Evolutionary conservation across 2,888 invertebrate species (phyloP), one percentile per base, ranked within the genome.

Genomic region (Drosophila birchii): DNA sequence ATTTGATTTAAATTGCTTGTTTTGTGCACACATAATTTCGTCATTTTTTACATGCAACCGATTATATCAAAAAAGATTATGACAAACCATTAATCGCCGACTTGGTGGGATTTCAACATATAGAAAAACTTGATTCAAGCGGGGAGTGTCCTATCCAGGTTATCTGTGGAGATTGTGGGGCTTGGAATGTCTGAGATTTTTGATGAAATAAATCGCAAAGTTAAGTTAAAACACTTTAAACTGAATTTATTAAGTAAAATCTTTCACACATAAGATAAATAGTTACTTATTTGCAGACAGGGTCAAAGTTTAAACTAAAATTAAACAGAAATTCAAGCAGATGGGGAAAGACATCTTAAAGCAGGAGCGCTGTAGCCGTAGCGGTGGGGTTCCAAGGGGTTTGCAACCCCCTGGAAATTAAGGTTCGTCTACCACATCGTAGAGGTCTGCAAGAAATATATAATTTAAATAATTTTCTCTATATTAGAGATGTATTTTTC

Each of bases 171-270:
- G 32, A 44, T 64, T 38, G 20, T 16, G 16, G 18, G 18, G 5
- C 3, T 44, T 20, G 44, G 67, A 16, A 34, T 53, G 23, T 9
- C 36, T 9, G 14, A 12, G 8, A 20, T 14, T n/a, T 49, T 51
- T 16, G 11, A 20, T 16, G 7, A 43, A 26, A 20, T 29, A 59
- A 18, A 6, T 0, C 5, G 5, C 11, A 29, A 29, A 4, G 11
- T 26, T 16, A 34, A 23, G 7, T 20, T 75, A 39, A 45, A 54
- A 75, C 61, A 76, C 58, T 41, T 59, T 44, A 49, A 72, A 79
- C 55, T 54, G 61, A 70, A n/a, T 86, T 78, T 81, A 86, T 86
- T 80, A 80, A 83, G 72, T 73, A 69, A 63, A 70, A 78, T 51
- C 43, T 64, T 64, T 55, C 44, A 56, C 54, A 76, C 34, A 57